Base-by-base conservation (phyloP, 1,140 invertebrate species). In the Arion vulgaris region DNA sequence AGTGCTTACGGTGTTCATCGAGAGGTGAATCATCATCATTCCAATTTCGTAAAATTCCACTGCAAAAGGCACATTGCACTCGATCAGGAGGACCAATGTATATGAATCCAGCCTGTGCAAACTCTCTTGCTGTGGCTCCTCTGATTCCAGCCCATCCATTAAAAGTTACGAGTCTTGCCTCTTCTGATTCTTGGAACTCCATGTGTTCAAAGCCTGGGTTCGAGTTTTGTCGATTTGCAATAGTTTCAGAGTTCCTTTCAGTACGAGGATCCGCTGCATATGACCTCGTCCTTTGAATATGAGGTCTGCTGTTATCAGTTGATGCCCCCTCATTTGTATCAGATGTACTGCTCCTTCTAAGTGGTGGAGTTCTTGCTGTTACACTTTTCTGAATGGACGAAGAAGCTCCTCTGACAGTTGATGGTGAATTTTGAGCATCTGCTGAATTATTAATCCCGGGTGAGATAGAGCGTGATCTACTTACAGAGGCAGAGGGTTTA, bases 61-160 rank as follows among this genome's bases (percentile, higher is more conserved):
- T 93, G 92, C 96, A 97, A 94, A 95, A 97, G 9, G 95, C 95
- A 93, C 97, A 98, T 85, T 96, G 94, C 0, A 97, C 96, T 90
- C 95, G 93, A 88, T 95, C 95, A 28, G 83, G 84, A 38, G 83
- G 51, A 17, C 85, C 85, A 75, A 78, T 83, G 62, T 76, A 85
- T 15, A 85, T 74, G 53, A 86, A 86, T 23, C 85, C 85, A 83
- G 97, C 96, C 85, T 96, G 95, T 66, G 96, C 95, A 34, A 98
- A 92, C 72, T 95, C 94, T 72, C 94, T 94, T 23, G 96, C 41
- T 53, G 96, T 81, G 94, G 95, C 88, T 96, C 96, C 83, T 84
- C 79, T 34, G 26, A 84, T 28, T 28, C 74, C 69, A 13, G 45
- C 5, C 80, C 80, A 81, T 15, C 39, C n/a, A 26, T 15, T 51